A percentile compares a stretch with the other conserved stretches of the same genome.
phyloP scores from a whole-genome alignment of 2,888 invertebrate genomes.

The Xestobium rufovillosum region DNA sequence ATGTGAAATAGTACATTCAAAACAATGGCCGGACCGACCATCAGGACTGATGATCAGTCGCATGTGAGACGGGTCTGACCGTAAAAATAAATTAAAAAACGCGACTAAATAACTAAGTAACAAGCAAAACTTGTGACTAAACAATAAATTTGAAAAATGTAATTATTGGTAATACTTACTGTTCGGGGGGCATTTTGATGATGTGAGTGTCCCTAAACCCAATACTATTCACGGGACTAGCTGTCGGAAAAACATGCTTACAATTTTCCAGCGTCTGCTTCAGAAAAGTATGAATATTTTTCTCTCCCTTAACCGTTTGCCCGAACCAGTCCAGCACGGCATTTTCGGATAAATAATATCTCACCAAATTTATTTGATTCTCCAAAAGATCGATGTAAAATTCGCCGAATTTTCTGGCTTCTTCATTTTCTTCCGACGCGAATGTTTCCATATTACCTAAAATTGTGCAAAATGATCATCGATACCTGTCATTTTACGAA shows the following conservation, averaged over 20 bases:
- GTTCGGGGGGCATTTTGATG: conserved; percentile 28
- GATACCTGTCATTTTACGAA: too few species aligned
- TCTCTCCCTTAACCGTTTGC: conserved; percentile 50
- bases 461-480: too few species aligned
- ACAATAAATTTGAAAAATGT: too few species aligned
- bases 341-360: conserved; percentile 36
- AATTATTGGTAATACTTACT: too few species aligned
- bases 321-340: conserved; percentile 59
- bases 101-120: too few species aligned
- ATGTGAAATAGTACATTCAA: too few species aligned
- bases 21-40: too few species aligned
- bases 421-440: conserved; percentile 28
- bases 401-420: conserved; percentile 33
- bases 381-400: conserved; percentile 39
- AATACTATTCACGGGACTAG: conserved; percentile 32
- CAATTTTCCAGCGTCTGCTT: conserved; percentile 44
- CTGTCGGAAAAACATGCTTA: conserved; percentile 32
- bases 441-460: conserved; percentile 10
- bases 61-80: too few species aligned
- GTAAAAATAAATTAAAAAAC: too few species aligned
- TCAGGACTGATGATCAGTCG: too few species aligned
- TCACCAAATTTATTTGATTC: conserved; percentile 32
- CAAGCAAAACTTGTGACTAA: too few species aligned
- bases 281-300: conserved; percentile 51
- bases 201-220: conserved; percentile 37